Base-by-base conservation (phyloP, 30 jellyfish, hydroid and myxozoan genomes). In the Sanderia malayensis region DNA sequence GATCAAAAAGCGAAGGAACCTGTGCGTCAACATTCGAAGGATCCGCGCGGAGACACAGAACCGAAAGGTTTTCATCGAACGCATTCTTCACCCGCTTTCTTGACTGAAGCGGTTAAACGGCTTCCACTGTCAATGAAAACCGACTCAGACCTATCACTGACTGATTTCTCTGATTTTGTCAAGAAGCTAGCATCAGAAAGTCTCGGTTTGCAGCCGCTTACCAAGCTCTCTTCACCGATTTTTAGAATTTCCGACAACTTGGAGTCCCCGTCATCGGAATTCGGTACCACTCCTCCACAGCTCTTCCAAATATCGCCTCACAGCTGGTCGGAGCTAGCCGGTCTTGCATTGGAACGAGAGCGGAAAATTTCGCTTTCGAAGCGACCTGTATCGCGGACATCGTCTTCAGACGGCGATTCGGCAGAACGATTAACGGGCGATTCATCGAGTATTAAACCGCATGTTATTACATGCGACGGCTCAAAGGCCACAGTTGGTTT, bases 251-350 rank as follows among this genome's bases (percentile, higher is more conserved):
- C 83, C 10, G 80, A 83, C 29, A 74, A 79, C 17, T 71, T 87
- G 8, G 89, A 70, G 15, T 83, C 98, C 6, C 95, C 94, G 4
- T 70, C 24, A 29, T 78, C 86, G 37, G 87, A 76, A n/a, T 31
- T 79, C 44, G 94, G 95, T 25, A 66, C 79, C 29, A 71, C 98
- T 9, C 98, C 98, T 10, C 98, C 98, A 45, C 88, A 72, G 34
- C 81, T 82, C 23, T 71, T 82, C 30, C 94, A 82, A 64, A 59
- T 82, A 9, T 82, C 94, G 21, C 94, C 94, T 1, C 74, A 62
- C 61, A 82, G 94, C 68, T 82, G 86, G 86, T 72, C 86, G 8
- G 86, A 82, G 46, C 86, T 82, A 4, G 82, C 86, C 7, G 86
- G 72, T 27, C 63, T 82, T 4, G 86, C 82, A 0, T 64, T 64